These are phyloP conservation scores for Toxotes jaculatrix DNA, from an alignment of 2,113 vertebrate species.

Conservation along the genomic window DNA sequence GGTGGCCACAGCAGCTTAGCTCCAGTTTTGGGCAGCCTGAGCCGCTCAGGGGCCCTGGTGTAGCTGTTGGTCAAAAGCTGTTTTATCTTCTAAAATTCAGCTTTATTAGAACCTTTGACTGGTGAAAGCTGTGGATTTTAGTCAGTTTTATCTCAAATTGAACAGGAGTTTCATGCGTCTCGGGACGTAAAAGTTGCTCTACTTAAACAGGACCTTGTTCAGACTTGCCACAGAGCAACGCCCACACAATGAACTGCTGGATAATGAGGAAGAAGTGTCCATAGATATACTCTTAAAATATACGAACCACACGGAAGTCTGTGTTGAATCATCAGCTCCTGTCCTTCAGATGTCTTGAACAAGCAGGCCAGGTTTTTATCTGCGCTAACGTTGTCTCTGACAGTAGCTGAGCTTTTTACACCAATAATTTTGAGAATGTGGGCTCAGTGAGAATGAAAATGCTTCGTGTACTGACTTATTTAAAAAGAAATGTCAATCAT, in stretches of 20 bases:
- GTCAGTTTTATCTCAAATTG: slow-evolving; percentile 16
- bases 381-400: not conserved
- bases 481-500: not conserved
- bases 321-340: slow-evolving; percentile 17
- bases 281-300: slow-evolving; percentile 4
- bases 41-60: not conserved
- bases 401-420: not conserved
- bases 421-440: not conserved
- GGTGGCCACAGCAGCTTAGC: slow-evolving; percentile 15
- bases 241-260: slow-evolving; percentile 20
- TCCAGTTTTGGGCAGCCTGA: slow-evolving; percentile 13
- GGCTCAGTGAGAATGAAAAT: not conserved
- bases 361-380: not conserved
- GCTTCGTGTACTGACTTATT: not conserved
- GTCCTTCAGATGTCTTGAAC: not conserved
- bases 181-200: slow-evolving; percentile 7
- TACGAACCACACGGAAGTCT: not conserved
- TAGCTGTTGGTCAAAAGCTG: not conserved
- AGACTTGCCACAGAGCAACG: slow-evolving; percentile 13
- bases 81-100: slow-evolving; percentile 16
- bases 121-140: slow-evolving; percentile 9
- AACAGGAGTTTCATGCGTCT: not conserved
- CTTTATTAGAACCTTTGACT: not conserved
- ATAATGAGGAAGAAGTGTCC: slow-evolving; percentile 37
- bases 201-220: slow-evolving; percentile 37